phyloP scores from a whole-genome alignment of 2,888 invertebrate species.

The Mellilla xanthometata region DNA sequence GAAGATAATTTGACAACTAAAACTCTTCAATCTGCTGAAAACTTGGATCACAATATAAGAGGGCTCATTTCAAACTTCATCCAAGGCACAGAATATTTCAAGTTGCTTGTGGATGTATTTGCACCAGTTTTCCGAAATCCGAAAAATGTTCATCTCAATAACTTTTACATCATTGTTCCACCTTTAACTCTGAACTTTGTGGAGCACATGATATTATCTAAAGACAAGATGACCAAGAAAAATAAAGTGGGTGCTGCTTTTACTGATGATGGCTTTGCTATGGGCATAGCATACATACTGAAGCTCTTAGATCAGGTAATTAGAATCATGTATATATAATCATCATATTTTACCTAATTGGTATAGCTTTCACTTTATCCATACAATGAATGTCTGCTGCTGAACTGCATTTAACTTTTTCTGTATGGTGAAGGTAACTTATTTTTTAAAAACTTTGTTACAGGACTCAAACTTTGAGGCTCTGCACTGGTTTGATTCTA shows the following conservation, averaged over 20 bases:
- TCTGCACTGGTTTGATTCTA: conserved; percentile 97
- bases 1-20: conserved; percentile 83
- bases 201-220: conserved; percentile 94
- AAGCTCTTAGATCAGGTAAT: conserved; percentile 91
- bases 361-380: too few relatives aligned
- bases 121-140: conserved; percentile 92
- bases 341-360: too few relatives aligned
- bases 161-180: conserved; percentile 96
- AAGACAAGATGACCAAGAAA: conserved; percentile 96
- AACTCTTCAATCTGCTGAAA: conserved; percentile 85
- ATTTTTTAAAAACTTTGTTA: conserved; percentile 38
- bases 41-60: conserved; percentile 89
- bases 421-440: too few relatives aligned
- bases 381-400: too few relatives aligned
- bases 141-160: conserved; percentile 93
- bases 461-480: conserved; percentile 92
- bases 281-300: conserved; percentile 96
- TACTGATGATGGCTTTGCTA: conserved; percentile 99
- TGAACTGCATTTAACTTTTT: too few relatives aligned
- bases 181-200: conserved; percentile 97
- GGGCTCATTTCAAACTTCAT: conserved; percentile 92
- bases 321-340: too few relatives aligned
- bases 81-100: conserved; percentile 94
- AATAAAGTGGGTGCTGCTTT: conserved; percentile 94
- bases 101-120: conserved; percentile 96